These are phyloP conservation scores for Fragum whitleyi DNA, from an alignment of 2,888 invertebrate genomes.

Conservation along the genomic window DNA sequence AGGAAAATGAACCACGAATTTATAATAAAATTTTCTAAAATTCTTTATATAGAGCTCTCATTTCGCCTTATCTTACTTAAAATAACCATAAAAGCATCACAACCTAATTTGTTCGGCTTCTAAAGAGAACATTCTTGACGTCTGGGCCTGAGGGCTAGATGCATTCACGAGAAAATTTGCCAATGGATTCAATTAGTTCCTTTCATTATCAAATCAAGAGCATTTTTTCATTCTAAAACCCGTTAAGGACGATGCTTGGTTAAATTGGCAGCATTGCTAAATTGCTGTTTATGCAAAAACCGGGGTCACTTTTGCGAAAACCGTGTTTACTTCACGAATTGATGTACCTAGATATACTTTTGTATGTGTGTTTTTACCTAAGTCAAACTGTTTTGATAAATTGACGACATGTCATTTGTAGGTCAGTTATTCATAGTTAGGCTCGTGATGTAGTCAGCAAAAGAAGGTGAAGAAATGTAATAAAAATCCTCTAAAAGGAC, in stretches of 20 bases:
- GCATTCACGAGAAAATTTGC: background rate
- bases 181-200: constrained; percentile 1
- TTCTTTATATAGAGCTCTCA: background rate
- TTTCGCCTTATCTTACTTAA: background rate
- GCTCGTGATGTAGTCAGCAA: too few species aligned
- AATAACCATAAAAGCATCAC: background rate
- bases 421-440: too few species aligned
- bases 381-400: too few species aligned
- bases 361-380: too few species aligned
- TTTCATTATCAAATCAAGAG: background rate
- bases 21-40: background rate
- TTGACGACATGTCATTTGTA: too few species aligned
- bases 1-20: too few species aligned
- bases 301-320: too few species aligned
- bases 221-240: background rate
- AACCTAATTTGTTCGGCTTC: background rate
- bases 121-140: background rate
- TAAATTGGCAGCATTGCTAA: background rate
- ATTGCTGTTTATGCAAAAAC: background rate
- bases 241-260: background rate
- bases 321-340: too few species aligned
- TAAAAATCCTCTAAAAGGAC: too few species aligned
- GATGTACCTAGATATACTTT: too few species aligned
- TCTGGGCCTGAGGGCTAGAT: background rate
- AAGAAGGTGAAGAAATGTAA: too few species aligned